Percentiles rank a stretch among this genome's conserved stretches.
These are phyloP conservation scores for Coptotermes formosanus DNA, from an alignment of 1,140 invertebrate genomes.

Conservation along the genomic window DNA sequence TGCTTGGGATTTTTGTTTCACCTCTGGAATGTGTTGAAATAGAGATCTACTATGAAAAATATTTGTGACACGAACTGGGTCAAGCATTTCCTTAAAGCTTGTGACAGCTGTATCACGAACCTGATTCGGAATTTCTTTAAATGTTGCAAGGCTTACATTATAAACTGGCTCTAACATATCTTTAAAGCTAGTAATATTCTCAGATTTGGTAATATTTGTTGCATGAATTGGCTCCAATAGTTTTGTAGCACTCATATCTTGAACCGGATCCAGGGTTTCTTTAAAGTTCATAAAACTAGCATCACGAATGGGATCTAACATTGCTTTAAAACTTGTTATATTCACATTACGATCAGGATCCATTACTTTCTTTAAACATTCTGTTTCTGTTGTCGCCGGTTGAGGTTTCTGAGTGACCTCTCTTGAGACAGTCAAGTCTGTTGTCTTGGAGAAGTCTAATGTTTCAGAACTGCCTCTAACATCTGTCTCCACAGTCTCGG, in stretches of 20 bases:
- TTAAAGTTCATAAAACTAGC: not conserved
- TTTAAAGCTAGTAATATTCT: not conserved
- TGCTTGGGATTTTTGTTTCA: not conserved
- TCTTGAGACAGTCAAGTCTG: no score
- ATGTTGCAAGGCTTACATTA: not conserved
- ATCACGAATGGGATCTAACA: not conserved
- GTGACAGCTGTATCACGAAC: not conserved
- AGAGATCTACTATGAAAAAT: constrained; percentile 16
- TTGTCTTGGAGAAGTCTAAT: no score
- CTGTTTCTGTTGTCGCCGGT: not conserved
- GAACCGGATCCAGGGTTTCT: not conserved
- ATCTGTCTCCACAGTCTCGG: no score
- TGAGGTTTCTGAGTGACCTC: not conserved
- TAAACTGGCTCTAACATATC: not conserved
- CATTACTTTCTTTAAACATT: not conserved
- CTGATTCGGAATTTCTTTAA: not conserved
- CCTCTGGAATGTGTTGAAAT: constrained; percentile 1
- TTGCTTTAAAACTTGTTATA: not conserved
- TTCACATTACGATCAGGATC: not conserved
- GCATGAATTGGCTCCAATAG: not conserved
- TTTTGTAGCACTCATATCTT: not conserved
- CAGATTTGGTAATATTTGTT: not conserved
- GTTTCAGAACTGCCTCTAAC: no score
- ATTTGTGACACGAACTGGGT: not conserved
- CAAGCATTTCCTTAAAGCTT: not conserved